These are phyloP conservation scores for Campopleginae sp. DNA, from an alignment of 2,888 invertebrate genomes.

Conservation along the genomic window DNA sequence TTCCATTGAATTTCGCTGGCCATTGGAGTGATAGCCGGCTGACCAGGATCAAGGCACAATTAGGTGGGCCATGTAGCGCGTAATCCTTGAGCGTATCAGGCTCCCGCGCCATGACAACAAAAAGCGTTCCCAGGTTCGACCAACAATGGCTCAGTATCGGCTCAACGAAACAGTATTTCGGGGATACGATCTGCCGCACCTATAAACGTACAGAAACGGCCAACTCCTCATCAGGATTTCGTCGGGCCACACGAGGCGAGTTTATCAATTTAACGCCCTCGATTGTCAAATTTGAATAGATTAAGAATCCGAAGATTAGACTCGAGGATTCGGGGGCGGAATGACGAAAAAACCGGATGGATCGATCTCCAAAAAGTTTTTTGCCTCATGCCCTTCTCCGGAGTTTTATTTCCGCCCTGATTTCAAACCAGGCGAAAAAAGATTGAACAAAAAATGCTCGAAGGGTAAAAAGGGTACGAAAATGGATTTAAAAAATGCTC, in stretches of 20 bases:
- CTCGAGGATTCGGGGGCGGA: background rate
- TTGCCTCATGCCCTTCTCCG: background rate
- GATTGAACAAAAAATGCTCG: constrained; percentile 77
- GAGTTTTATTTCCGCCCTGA: background rate
- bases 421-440: constrained; percentile 73
- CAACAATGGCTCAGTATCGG: constrained; percentile 63
- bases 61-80: constrained; percentile 66
- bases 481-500: constrained; percentile 31
- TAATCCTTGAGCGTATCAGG: constrained; percentile 71
- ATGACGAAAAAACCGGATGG: background rate
- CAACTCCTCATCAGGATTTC: constrained; percentile 3
- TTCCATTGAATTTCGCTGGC: constrained; percentile 5
- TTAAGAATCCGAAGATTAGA: background rate
- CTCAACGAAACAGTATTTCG: constrained; percentile 29
- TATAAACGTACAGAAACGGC: constrained; percentile 3
- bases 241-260: background rate
- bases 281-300: background rate
- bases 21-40: constrained; percentile 28
- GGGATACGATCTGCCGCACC: background rate
- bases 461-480: background rate
- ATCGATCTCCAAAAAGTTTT: background rate
- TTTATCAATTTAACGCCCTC: background rate
- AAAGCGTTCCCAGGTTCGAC: constrained; percentile 73
- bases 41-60: constrained; percentile 68
- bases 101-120: constrained; percentile 69